Evolutionary conservation across 2,113 vertebrate genomes (phyloP), one percentile per base, ranked within the genome.

Genomic region (Istiophorus platypterus): DNA sequence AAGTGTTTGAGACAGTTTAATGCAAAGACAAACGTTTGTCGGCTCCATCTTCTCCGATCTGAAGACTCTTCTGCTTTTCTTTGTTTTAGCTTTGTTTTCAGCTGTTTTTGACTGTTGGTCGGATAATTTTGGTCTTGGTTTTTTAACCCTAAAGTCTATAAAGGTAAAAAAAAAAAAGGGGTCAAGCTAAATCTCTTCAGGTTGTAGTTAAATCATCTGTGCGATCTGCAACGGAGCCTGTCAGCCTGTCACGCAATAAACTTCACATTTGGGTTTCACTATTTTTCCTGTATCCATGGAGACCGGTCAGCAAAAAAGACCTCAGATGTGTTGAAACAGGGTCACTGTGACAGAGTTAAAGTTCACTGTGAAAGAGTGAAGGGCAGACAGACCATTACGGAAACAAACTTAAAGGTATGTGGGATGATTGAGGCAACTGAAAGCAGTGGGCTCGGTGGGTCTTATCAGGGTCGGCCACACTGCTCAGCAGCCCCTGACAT

Each of bases 381-480:
- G 89, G 83, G 71, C 85, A 71, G 79, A 39, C 54, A 78, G 76
- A 42, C 68, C 24, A 59, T 91, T 73, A 81, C 78, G 67, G 89
- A 84, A 78, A 64, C 85, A 14, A 81, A 85, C 80, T 86, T 61
- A 71, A 87, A 63, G 71, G 45, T 68, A 57, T 42, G 64, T 27
- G 29, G 57, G 73, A 76, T 87, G 88, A 90, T 87, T 85, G 88
- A 91, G 80, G 83, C 7, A 66, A 61, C 72, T 78, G 78, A 78
- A 82, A 77, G 84, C 76, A 66, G 72, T 17, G 70, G 82, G 56
- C 75, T 84, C 58, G 10, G 31, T 37, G 62, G 27, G 78, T 41
- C 90, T 92, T 94, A 94, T 94, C 93, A 86, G 84, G 81, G 91
- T 92, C 90, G 59, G 80, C 78, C 93, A 93, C 89, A 82, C 88